Percentiles rank a stretch among this genome's conserved stretches.
Conservation (phyloP, 2,888 invertebrate genomes). For the Catocala fraxini region DNA sequence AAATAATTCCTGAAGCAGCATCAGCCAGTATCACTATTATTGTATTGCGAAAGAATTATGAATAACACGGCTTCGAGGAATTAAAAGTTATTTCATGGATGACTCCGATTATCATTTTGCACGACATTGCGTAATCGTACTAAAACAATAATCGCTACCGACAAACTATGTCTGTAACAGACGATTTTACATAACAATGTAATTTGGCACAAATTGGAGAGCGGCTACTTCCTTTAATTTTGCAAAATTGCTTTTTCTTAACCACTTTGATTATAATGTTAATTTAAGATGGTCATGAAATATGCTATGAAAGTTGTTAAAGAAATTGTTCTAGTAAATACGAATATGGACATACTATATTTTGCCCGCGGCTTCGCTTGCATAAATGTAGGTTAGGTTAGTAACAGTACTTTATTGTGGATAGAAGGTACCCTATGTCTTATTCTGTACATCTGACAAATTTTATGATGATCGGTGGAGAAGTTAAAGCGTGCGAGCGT, state of each 20-base stretch:
- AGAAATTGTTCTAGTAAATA: slow-evolving; percentile 1
- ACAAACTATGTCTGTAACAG: slow-evolving; percentile 3
- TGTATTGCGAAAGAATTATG: too few relatives aligned
- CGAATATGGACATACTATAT: too few relatives aligned
- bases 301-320: not conserved
- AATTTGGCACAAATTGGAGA: slow-evolving; percentile 14
- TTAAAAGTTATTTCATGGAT: not conserved
- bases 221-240: slow-evolving; percentile 10
- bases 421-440: too few relatives aligned
- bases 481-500: too few relatives aligned
- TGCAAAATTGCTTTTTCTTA: slow-evolving; percentile 5
- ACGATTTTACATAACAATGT: slow-evolving; percentile 7
- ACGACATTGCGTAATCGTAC: not conserved
- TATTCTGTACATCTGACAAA: too few relatives aligned
- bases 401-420: too few relatives aligned
- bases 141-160: slow-evolving; percentile 5
- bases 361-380: too few relatives aligned
- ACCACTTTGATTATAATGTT: slow-evolving; percentile 10
- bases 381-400: too few relatives aligned
- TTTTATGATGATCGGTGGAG: too few relatives aligned
- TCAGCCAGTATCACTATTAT: too few relatives aligned
- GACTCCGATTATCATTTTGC: not conserved
- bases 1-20: too few relatives aligned
- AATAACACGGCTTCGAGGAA: too few relatives aligned
- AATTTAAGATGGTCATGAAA: slow-evolving; percentile 12